These are phyloP conservation scores for Eueremaeus valkanovi DNA, from an alignment of 2,888 invertebrate genomes.

Conservation along the genomic window DNA sequence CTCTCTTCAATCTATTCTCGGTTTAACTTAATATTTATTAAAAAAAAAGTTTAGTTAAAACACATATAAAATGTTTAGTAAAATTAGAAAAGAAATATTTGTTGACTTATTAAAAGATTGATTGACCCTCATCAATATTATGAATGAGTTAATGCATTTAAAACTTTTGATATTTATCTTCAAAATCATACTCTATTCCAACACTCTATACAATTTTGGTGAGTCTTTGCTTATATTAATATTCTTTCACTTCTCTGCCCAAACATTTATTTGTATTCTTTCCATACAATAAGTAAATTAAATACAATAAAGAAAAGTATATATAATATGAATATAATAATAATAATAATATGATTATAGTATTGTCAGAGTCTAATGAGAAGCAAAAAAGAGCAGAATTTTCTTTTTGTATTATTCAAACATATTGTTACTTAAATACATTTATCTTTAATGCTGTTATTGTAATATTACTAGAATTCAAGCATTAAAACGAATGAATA, in stretches of 20 bases:
- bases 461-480: slow-evolving; percentile 10
- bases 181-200: neutral
- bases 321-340: neutral
- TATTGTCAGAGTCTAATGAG: slow-evolving; percentile 25
- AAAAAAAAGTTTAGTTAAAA: neutral
- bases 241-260: neutral
- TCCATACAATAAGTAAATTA: slow-evolving; percentile 15
- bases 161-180: neutral
- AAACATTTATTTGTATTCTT: too few species aligned
- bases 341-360: neutral
- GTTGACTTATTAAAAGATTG: neutral
- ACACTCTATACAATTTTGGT: neutral
- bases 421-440: slow-evolving; percentile 27
- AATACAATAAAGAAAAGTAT: slow-evolving; percentile 14
- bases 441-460: neutral
- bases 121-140: neutral
- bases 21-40: too few species aligned
- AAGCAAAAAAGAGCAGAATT: neutral
- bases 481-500: slow-evolving; percentile 8
- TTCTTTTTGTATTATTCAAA: neutral
- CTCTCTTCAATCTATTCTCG: neutral
- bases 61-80: neutral
- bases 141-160: neutral
- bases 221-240: slow-evolving; percentile 1
- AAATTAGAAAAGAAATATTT: neutral